Percentiles rank a stretch among this genome's conserved stretches.
phyloP scores from a whole-genome alignment of 2,888 invertebrate species.

The Malacosoma neustria region DNA sequence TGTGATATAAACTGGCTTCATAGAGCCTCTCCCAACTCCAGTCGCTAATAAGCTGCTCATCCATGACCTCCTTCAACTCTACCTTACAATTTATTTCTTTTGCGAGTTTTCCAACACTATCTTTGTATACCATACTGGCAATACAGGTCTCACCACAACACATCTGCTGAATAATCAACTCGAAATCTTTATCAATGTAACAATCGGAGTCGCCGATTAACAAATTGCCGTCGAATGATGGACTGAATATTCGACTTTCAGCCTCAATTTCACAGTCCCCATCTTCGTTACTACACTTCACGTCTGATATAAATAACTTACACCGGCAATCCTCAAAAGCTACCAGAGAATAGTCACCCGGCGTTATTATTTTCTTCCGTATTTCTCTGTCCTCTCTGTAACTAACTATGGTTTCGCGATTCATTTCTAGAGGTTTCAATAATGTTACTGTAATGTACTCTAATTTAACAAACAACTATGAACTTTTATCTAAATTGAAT shows the following conservation, averaged over 20 bases:
- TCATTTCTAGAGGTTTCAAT: no score
- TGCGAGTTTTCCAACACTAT: constrained; percentile 29
- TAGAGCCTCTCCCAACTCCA: constrained; percentile 74
- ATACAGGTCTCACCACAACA: constrained; percentile 57
- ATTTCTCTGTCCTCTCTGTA: constrained; percentile 49
- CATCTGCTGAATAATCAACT: constrained; percentile 71
- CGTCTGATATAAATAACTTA: constrained; percentile 40
- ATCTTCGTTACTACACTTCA: constrained; percentile 32
- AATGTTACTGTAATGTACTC: no score
- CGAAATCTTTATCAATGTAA: constrained; percentile 68
- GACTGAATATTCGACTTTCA: constrained; percentile 43
- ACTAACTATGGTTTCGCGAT: constrained; percentile 35
- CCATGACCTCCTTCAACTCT: constrained; percentile 51
- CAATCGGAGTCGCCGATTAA: constrained; percentile 63
- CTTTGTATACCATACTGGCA: constrained; percentile 45
- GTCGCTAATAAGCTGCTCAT: constrained; percentile 66
- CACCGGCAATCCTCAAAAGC: constrained; percentile 64
- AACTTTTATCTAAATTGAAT: no score
- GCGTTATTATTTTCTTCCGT: constrained; percentile 42
- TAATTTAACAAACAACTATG: no score
- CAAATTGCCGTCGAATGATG: constrained; percentile 53
- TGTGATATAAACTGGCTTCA: constrained; percentile 63
- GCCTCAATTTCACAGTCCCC: constrained; percentile 40
- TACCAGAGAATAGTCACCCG: constrained; percentile 53
- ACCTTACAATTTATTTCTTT: constrained; percentile 53